Evolutionary conservation across 64 coral and sea anemone genomes (phyloP).

Genomic region (Trachythela sp.): DNA sequence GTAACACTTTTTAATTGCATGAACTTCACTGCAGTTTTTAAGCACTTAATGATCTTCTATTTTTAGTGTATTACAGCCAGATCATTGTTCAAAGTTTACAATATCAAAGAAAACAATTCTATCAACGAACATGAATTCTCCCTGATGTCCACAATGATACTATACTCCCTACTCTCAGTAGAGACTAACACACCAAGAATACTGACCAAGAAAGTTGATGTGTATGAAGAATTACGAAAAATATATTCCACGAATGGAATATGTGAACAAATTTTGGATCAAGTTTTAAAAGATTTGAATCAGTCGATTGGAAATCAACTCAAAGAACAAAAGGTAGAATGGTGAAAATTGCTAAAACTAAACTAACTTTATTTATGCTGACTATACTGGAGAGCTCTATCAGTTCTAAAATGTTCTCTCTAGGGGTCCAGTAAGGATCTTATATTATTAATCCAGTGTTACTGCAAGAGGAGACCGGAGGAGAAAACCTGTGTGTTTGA

Average conservation of each 20-base stretch:
- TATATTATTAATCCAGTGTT: background rate
- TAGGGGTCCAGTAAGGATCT: too few species aligned
- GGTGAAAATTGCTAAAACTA: background rate
- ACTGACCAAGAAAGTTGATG: background rate
- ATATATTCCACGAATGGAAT: background rate
- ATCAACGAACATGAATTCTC: background rate
- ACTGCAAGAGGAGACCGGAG: too few species aligned
- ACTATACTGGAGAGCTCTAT: too few species aligned
- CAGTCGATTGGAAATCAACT: background rate
- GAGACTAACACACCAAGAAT: background rate
- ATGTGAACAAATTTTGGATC: conserved; percentile 9
- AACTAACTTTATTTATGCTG: background rate
- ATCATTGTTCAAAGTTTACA: background rate
- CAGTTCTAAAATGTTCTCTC: too few species aligned
- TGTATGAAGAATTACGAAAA: background rate
- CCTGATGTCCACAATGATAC: background rate
- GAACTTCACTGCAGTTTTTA: too few species aligned
- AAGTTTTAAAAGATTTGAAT: background rate
- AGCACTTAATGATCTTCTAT: too few species aligned
- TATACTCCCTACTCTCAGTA: background rate
- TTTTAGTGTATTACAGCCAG: background rate
- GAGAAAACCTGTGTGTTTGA: too few species aligned
- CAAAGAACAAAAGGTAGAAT: background rate
- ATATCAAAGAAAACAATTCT: background rate
- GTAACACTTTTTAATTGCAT: too few species aligned